Evolutionary conservation across 2,113 vertebrate species (phyloP), one percentile per base, ranked within the genome.

Genomic region (Miniopterus natalensis): DNA sequence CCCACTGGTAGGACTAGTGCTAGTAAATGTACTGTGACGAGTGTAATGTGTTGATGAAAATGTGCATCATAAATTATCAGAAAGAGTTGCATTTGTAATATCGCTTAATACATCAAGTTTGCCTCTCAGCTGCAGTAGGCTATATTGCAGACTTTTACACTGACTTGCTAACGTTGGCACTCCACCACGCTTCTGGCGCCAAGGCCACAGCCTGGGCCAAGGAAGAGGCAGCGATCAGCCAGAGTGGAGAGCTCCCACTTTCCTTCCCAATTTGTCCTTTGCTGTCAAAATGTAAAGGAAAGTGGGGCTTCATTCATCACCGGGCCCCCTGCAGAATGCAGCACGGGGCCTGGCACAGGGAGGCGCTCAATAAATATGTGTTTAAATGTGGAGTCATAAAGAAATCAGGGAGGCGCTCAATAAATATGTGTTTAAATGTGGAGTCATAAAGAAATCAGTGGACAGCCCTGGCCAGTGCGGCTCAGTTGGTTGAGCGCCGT

Each of bases 1-100:
- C 96, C 84, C 88, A 29, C 80, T 55, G 91, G 71, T 61, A 80
- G 95, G 55, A 81, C 85, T 36, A 51, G 85, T 45, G 25, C 88
- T 86, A 5, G 73, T 88, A 97, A 97, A 96, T 95, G 96, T 92
- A 71, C 92, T 97, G 96, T 94, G 92, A 95, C 84, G 10, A 90
- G 53, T 71, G 45, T 53, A 70, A 93, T 92, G 90, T 96, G 95
- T 97, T 96, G 92, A 94, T 92, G 92, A 95, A 75, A 88, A 68
- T 68, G 84, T 66, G 86, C 78, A 45, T 84, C 84, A 97, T 90
- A 94, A 90, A 95, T 97, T 51, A 92, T 85, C 96, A 74, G 84
- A 83, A 97, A 95, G 59, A 95, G 95, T 87, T 95, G 73, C 85
- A 63, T 90, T 94, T 88, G 94, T 92, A 88, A 95, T 88, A 95